These are phyloP conservation scores for Tyrannus savana DNA, from an alignment of 2,113 vertebrate genomes.

Conservation along the genomic window DNA sequence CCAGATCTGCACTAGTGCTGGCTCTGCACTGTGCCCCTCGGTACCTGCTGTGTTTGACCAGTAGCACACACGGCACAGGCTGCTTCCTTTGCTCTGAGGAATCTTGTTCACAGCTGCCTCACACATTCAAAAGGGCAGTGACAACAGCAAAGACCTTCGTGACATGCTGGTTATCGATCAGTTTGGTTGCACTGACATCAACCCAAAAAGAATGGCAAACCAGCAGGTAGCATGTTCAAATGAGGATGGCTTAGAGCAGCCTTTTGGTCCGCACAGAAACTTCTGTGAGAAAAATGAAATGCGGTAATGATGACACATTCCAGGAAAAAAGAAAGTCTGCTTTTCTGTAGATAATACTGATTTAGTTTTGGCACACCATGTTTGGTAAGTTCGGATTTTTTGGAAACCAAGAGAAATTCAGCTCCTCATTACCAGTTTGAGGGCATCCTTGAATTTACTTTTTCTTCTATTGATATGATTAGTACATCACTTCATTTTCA, in stretches of 20 bases:
- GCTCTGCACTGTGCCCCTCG: neutral
- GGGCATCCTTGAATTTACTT: neutral
- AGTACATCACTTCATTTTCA: neutral
- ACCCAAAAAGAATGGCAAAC: neutral
- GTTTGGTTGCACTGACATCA: accelerated
- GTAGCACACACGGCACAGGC: neutral
- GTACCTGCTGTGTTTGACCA: neutral
- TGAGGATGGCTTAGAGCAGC: neutral
- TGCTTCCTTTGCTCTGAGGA: neutral
- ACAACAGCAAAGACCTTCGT: neutral
- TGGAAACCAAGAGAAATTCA: neutral
- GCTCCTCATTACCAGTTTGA: neutral
- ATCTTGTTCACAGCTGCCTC: neutral
- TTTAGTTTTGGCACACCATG: neutral
- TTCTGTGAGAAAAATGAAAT: neutral
- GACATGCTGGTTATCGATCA: neutral
- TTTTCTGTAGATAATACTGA: neutral
- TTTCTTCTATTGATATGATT: neutral
- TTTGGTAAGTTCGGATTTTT: neutral
- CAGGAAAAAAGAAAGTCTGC: neutral
- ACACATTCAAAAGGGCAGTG: neutral
- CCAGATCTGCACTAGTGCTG: neutral
- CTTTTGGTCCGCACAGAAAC: neutral
- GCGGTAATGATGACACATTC: neutral
- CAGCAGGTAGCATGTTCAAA: neutral